Base-by-base conservation (phyloP, 2,797 vertebrate species). In the Atherinosoma microstoma region DNA sequence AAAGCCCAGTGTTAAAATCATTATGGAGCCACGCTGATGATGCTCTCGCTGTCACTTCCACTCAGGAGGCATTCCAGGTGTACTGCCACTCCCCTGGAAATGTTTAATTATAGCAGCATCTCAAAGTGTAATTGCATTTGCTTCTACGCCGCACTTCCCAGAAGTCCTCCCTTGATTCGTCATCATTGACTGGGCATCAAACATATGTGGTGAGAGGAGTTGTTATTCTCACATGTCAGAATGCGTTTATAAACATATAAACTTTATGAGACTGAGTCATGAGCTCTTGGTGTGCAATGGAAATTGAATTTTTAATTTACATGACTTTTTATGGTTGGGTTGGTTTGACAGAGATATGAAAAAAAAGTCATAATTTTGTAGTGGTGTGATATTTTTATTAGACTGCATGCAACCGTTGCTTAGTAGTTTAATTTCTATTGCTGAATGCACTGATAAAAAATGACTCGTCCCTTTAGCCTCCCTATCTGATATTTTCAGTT, bases 1-100 rank as follows among this genome's bases (percentile, higher is more conserved):
- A 94, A 94, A 94, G 84, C 69, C 79, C 77, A 62, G 84, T 93
- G 93, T 92, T 94, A 94, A 93, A 94, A 93, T 91, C 91, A 94
- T 95, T 94, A 94, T 75, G 81, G 84, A 58, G 62, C 66, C 79
- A 79, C 68, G 64, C 80, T 88, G 91, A 93, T 93, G 89, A 93
- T 81, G 78, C 76, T 85, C 77, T 91, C 87, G 79, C 77, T 79
- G 86, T 80, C 84, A 84, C 87, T 86, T 92, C 75, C 70, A 82
- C 84, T 87, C 49, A 60, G 85, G 90, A 92, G 90, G 87, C 81
- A 88, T 92, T 92, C 93, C 91, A 94, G 94, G 93, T 95, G 89
- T 78, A 84, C 80, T 57, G 16, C 84, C 83, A 77, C 80, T 76
- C 84, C 81, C 84, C 83, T 86, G 79, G 80, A 89, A 90, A 91